Base-by-base conservation (phyloP, 2,888 invertebrate genomes). In the Macrosoma leucophasiata region DNA sequence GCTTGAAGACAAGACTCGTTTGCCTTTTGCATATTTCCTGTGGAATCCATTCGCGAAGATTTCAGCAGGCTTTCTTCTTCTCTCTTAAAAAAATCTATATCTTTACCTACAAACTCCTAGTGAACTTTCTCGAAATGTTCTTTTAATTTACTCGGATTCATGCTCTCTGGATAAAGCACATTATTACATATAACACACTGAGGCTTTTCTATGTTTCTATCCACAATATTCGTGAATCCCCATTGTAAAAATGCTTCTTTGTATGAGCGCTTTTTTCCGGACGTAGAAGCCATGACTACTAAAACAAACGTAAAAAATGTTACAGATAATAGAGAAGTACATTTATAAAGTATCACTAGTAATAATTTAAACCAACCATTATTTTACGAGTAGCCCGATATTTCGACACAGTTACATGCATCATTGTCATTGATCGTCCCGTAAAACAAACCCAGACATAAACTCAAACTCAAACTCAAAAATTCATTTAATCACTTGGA, bases 121-220 rank as follows among this genome's bases (percentile, higher is more conserved):
- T 45, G 40, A 45, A 43, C 41, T 41, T 42, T 44, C 4, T 15
- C 41, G 29, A 48, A 39, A 48, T 47, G 47, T 39, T 47, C 45
- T 46, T 47, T 43, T 39, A 48, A 42, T 40, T 46, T 41, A 25
- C 46, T 41, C 38, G 46, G 43, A 36, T 49, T 47, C 47, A 47
- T 47, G 40, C 43, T 47, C 15, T 45, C 47, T 45, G 40, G 29
- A 47, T 36, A 37, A 45, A 45, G 46, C 36, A 47, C 44, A 42
- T 47, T 47, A 44, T 36, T 44, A 42, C 43, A 44, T 44, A 43
- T n/a, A 39, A 47, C 40, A 48, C 44, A 42, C 36, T 39, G n/a
- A n/a, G n/a, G 32, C 32, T 43, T 45, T 45, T 48, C 46, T 43
- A 46, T 41, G 46, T 46, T 48, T 27, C 14, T 46, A 39, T 43